Conservation (phyloP, 2,888 invertebrate species). For the Diaprepes abbreviatus region DNA sequence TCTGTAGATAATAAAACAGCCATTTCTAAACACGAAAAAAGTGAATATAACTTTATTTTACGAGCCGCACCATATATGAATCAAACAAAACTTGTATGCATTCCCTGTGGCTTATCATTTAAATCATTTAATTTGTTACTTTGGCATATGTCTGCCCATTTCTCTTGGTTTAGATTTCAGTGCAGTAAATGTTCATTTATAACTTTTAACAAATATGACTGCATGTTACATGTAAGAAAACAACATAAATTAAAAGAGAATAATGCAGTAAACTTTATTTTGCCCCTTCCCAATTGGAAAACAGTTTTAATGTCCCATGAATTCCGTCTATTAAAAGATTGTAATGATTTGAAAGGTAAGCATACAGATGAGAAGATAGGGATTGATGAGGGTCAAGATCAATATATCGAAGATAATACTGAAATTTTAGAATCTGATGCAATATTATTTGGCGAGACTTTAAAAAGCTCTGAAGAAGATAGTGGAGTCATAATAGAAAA, state of each 20-base stretch:
- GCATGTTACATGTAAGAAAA: slow-evolving; percentile 76
- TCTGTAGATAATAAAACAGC: not conserved
- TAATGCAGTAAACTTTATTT: slow-evolving; percentile 62
- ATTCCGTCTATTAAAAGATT: slow-evolving; percentile 53
- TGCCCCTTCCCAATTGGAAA: slow-evolving; percentile 62
- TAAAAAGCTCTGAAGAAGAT: not conserved
- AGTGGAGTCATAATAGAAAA: slow-evolving; percentile 4
- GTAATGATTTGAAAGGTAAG: slow-evolving; percentile 46
- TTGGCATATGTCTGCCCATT: slow-evolving; percentile 76
- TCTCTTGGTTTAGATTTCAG: slow-evolving; percentile 81
- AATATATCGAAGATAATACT: slow-evolving; percentile 1
- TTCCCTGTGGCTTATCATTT: slow-evolving; percentile 70
- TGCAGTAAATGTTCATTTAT: slow-evolving; percentile 82
- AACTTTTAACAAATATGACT: slow-evolving; percentile 76
- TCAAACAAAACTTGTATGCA: slow-evolving; percentile 68
- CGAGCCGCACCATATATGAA: slow-evolving; percentile 65
- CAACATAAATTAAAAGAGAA: slow-evolving; percentile 73
- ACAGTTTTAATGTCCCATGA: slow-evolving; percentile 59
- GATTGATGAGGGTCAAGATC: slow-evolving; percentile 17
- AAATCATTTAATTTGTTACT: slow-evolving; percentile 70
- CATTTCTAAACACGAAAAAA: slow-evolving; percentile 9
- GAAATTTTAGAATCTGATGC: slow-evolving; percentile 12
- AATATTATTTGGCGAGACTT: slow-evolving; percentile 15
- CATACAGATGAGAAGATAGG: slow-evolving; percentile 48
- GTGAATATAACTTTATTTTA: slow-evolving; percentile 40